These are phyloP conservation scores for Cryptocheilus praepositus DNA, from an alignment of 2,888 invertebrate species.

Conservation along the genomic window DNA sequence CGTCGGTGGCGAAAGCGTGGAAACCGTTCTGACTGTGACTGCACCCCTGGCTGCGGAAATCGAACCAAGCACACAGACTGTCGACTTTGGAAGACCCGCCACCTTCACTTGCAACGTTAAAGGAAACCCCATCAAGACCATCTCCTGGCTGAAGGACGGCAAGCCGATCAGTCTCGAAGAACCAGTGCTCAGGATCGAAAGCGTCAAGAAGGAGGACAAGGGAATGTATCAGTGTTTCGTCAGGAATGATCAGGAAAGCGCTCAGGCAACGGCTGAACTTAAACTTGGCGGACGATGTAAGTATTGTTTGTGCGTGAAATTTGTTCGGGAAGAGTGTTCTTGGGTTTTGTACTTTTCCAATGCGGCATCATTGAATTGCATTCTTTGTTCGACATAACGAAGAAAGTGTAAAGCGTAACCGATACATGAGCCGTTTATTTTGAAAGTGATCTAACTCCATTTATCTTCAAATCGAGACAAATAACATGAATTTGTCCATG, in stretches of 20 bases:
- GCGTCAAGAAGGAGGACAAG: slow-evolving; percentile 94
- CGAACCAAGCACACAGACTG: slow-evolving; percentile 92
- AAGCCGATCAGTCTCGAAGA: slow-evolving; percentile 89
- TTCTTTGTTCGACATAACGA: too few relatives aligned
- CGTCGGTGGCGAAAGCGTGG: slow-evolving; percentile 94
- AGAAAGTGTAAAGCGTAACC: too few relatives aligned
- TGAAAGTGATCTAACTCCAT: too few relatives aligned
- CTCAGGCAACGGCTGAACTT: slow-evolving; percentile 93
- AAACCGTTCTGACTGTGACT: slow-evolving; percentile 93
- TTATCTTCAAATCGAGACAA: too few relatives aligned
- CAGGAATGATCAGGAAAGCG: slow-evolving; percentile 93
- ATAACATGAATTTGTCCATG: too few relatives aligned
- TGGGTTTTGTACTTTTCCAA: too few relatives aligned
- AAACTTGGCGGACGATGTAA: slow-evolving; percentile 93
- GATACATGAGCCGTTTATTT: too few relatives aligned
- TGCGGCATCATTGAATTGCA: too few relatives aligned
- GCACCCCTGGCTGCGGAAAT: slow-evolving; percentile 92
- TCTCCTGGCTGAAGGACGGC: slow-evolving; percentile 95
- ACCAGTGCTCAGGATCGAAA: slow-evolving; percentile 88
- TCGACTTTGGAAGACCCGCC: slow-evolving; percentile 95
- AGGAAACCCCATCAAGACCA: slow-evolving; percentile 92
- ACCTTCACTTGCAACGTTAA: slow-evolving; percentile 93
- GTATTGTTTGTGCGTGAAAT: slow-evolving; percentile 56
- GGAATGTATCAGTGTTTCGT: slow-evolving; percentile 99
- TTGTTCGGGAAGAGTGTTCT: too few relatives aligned